Evolutionary conservation across 2,797 vertebrate genomes (phyloP), one percentile per base, ranked within the genome.

Genomic region (Moxostoma hubbsi): DNA sequence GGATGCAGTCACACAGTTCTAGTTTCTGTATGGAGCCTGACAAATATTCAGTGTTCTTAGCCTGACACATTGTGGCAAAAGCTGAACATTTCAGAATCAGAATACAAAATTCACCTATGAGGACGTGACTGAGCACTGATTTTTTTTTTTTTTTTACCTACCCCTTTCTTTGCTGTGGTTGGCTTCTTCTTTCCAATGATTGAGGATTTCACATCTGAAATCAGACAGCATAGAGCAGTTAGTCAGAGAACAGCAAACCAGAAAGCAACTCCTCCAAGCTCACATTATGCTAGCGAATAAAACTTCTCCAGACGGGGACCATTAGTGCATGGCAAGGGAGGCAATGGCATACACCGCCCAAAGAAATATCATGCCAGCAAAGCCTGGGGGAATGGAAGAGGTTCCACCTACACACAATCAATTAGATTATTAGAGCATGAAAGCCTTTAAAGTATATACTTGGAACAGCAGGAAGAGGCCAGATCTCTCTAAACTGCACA

Each of bases 111-210:
- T 24, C 24, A 24, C 24, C 24, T 24, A 47, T 18, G 5, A 59
- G 74, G 64, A 71, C 53, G 7, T 55, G 50, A 36, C 12, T 0
- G 59, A 53, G 24, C 24, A 15, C 7, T 11, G 55, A 82, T 11
- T 24, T 9, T 7, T 24, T 24, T 24, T 24, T n/a, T 6, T 50
- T 24, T 24, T 24, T 24, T 24, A 94, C 96, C 84, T 92, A 99
- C 97, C 93, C 97, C 97, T 91, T 98, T 99, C 87, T 97, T 99
- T 57, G 94, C 88, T 54, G 95, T 82, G 84, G 92, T 90, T 0
- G 96, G 95, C 85, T 99, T 99, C 93, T 98, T 99, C 88, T 98
- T 99, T 79, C 97, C 97, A 81, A 99, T 98, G 70, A 99, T 94
- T 66, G 96, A 97, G 4, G 96, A 90, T 86, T 97, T 99, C 78